Evolutionary conservation across 2,888 invertebrate genomes (phyloP).

Genomic region (Rhingia campestris): DNA sequence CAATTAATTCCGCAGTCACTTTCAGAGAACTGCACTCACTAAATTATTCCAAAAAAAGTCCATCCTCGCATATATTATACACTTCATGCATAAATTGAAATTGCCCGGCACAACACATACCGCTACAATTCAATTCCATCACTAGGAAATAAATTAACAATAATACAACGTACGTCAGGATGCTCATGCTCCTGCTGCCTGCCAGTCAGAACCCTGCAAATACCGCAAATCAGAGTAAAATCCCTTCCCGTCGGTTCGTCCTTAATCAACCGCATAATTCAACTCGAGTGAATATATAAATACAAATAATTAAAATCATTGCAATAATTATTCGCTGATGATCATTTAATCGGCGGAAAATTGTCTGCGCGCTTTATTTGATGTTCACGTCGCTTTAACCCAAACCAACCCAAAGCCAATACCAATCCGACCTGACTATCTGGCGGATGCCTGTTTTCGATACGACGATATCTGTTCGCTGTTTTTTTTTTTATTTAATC

Average conservation of each 20-base stretch:
- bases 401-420: background rate
- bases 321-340: slow-evolving; percentile 71
- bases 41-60: background rate
- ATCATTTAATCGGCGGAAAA: slow-evolving; percentile 68
- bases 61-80: background rate
- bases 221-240: slow-evolving; percentile 68
- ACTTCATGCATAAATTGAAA: slow-evolving; percentile 35
- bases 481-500: slow-evolving; percentile 4
- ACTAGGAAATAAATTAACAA: slow-evolving; percentile 41
- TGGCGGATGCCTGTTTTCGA: too few species aligned
- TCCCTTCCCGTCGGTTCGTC: slow-evolving; percentile 51
- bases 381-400: slow-evolving; percentile 23
- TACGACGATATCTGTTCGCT: background rate
- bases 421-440: background rate
- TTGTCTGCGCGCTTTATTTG: slow-evolving; percentile 59
- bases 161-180: slow-evolving; percentile 30
- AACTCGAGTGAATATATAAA: slow-evolving; percentile 58
- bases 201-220: background rate
- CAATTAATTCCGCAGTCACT: slow-evolving; percentile 60
- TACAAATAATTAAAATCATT: slow-evolving; percentile 71
- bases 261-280: slow-evolving; percentile 72
- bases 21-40: slow-evolving; percentile 41
- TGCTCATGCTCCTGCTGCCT: slow-evolving; percentile 9
- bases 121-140: background rate
- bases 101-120: background rate